These are phyloP conservation scores for Drosophila gunungcola DNA, from an alignment of 1,140 invertebrate genomes.

Conservation along the genomic window DNA sequence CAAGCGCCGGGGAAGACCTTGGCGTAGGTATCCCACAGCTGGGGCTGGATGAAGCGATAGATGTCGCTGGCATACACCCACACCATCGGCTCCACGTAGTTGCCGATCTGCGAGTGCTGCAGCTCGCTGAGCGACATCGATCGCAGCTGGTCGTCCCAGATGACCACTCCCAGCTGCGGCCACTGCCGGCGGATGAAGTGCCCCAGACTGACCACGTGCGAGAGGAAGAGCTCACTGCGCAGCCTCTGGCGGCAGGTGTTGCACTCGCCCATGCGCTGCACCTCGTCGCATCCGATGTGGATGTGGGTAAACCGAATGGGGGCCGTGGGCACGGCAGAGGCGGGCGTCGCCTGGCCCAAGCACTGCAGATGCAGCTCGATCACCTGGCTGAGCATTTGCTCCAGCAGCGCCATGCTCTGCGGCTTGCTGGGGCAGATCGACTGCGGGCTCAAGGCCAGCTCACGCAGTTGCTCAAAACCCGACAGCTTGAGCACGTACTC, in stretches of 20 bases:
- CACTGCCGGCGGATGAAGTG: conserved; percentile 88
- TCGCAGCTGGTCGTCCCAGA: conserved; percentile 98
- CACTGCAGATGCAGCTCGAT: conserved; percentile 73
- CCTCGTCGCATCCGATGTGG: conserved; percentile 93
- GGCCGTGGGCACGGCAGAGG: conserved; percentile 65
- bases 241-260: conserved; percentile 88
- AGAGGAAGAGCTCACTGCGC: conserved; percentile 88
- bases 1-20: conserved; percentile 94
- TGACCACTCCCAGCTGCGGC: conserved; percentile 90
- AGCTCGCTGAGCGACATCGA: conserved; percentile 89
- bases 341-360: conserved; percentile 26
- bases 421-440: conserved; percentile 93
- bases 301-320: conserved; percentile 89
- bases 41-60: conserved; percentile 85
- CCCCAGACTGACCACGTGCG: conserved; percentile 89
- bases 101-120: conserved; percentile 89
- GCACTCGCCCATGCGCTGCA: conserved; percentile 93
- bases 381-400: conserved; percentile 94
- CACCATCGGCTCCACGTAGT: conserved; percentile 94
- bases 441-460: conserved; percentile 91
- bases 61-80: conserved; percentile 91
- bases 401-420: conserved; percentile 89
- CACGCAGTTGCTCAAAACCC: conserved; percentile 91
- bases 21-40: conserved; percentile 92
- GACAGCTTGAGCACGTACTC: conserved; percentile 95